A percentile compares a stretch with the other conserved stretches of the same genome.
These are phyloP conservation scores for Diloba caeruleocephala DNA, from an alignment of 2,888 invertebrate genomes.

Conservation along the genomic window DNA sequence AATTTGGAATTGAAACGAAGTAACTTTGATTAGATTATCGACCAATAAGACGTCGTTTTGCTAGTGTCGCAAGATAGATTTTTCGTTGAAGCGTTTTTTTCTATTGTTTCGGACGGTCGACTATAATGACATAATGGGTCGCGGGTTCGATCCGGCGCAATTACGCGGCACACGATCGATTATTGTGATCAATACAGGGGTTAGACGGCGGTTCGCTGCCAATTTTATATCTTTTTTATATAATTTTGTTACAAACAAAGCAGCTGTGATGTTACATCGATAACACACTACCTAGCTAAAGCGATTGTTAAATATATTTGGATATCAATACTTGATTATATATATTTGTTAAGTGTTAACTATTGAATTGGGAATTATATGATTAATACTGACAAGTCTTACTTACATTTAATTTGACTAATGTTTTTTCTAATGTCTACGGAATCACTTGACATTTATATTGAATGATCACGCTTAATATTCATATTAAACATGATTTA, in stretches of 20 bases:
- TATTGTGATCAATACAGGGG: conserved; percentile 89
- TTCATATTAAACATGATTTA: too few species aligned
- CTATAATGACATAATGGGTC: conserved; percentile 88
- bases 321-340: too few species aligned
- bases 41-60: conserved; percentile 27
- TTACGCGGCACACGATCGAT: conserved; percentile 89
- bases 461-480: too few species aligned
- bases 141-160: conserved; percentile 85
- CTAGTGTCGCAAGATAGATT: conserved; percentile 35
- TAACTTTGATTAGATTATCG: conserved; percentile 33
- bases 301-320: too few species aligned
- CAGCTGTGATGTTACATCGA: conserved; percentile 74
- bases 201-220: conserved; percentile 87
- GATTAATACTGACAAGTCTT: too few species aligned
- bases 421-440: too few species aligned
- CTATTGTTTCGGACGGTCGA: conserved; percentile 84
- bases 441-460: too few species aligned
- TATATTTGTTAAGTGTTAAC: neutral
- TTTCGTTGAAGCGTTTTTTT: conserved; percentile 49
- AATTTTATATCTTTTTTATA: conserved; percentile 84
- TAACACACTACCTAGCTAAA: conserved; percentile 50
- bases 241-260: conserved; percentile 81
- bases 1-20: conserved; percentile 49
- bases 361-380: neutral
- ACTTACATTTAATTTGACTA: too few species aligned